A percentile compares a stretch with the other conserved stretches of the same genome.
Evolutionary conservation across 2,113 vertebrate species (phyloP).

Genomic region (Chionis minor): DNA sequence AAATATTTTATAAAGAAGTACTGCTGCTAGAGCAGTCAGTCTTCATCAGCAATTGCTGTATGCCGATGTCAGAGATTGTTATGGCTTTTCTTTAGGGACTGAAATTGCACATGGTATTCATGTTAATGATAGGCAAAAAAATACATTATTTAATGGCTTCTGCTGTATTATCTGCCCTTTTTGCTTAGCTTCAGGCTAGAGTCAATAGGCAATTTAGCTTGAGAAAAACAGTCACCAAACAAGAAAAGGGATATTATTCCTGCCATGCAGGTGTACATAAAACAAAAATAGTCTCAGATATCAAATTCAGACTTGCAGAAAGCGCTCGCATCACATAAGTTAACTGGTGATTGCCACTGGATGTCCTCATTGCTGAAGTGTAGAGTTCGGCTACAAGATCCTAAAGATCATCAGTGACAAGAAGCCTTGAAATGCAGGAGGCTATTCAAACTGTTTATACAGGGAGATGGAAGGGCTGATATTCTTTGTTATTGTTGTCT

Average conservation of each 20-base stretch:
- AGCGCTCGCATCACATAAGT: neutral
- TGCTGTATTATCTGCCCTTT: slow-evolving; percentile 46
- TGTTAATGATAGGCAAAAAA: slow-evolving; percentile 54
- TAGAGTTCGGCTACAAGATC: slow-evolving; percentile 42
- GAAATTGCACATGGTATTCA: slow-evolving; percentile 28
- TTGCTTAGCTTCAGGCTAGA: slow-evolving; percentile 48
- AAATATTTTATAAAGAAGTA: neutral
- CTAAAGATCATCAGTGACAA: slow-evolving; percentile 59
- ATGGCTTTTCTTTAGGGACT: neutral
- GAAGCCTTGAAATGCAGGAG: slow-evolving; percentile 41
- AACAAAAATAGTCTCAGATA: slow-evolving; percentile 39
- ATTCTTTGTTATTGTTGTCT: slow-evolving; percentile 35
- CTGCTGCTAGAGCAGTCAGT: neutral
- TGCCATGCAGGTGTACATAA: slow-evolving; percentile 9
- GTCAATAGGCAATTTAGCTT: slow-evolving; percentile 58
- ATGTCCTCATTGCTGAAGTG: slow-evolving; percentile 67
- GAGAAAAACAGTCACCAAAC: slow-evolving; percentile 27
- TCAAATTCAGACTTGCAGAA: slow-evolving; percentile 18
- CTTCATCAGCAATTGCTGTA: slow-evolving; percentile 5
- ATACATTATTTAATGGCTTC: slow-evolving; percentile 35
- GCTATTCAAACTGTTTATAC: slow-evolving; percentile 32
- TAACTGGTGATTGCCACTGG: slow-evolving; percentile 66
- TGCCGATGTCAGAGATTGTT: neutral
- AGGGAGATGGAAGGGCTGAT: slow-evolving; percentile 26
- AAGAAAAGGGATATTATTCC: slow-evolving; percentile 41